These are phyloP conservation scores for Drosophila tanythrix DNA, from an alignment of 2,888 invertebrate species.

Conservation along the genomic window DNA sequence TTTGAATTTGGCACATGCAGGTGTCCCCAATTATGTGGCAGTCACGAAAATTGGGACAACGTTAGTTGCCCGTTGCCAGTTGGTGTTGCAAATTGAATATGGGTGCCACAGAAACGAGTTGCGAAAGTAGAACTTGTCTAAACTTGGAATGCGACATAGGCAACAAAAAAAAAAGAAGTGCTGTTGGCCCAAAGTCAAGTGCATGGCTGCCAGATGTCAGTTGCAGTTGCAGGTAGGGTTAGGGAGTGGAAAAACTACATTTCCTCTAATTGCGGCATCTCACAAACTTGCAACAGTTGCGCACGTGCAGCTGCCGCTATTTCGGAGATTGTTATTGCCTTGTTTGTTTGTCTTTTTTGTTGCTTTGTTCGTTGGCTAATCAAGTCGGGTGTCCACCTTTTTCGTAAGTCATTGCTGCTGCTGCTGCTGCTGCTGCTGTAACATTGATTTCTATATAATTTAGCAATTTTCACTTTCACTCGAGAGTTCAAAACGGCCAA, in stretches of 20 bases:
- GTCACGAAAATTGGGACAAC: conserved; percentile 73
- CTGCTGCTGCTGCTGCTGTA: conserved; percentile 34
- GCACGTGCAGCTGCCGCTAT: conserved; percentile 48
- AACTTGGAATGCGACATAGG: conserved; percentile 53
- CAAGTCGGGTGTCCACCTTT: conserved; percentile 52
- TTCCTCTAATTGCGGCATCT: conserved; percentile 24
- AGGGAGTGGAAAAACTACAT: neutral
- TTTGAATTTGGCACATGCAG: conserved; percentile 79
- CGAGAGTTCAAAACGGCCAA: conserved; percentile 63
- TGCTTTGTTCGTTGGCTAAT: conserved; percentile 39
- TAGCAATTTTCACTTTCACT: conserved; percentile 83
- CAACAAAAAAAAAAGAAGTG: conserved; percentile 21
- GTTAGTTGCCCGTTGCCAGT: conserved; percentile 42
- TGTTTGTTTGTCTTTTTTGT: conserved; percentile 41
- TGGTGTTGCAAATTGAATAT: conserved; percentile 71
- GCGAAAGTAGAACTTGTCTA: conserved; percentile 78
- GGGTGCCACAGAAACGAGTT: conserved; percentile 65
- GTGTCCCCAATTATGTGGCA: conserved; percentile 77
- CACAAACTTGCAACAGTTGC: conserved; percentile 60
- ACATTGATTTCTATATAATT: conserved; percentile 76
- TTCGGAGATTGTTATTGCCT: conserved; percentile 36
- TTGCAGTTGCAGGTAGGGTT: conserved; percentile 11
- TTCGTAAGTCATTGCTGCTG: conserved; percentile 34
- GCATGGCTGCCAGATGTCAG: conserved; percentile 11
- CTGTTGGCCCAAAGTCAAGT: conserved; percentile 42